These are phyloP conservation scores for Gnatocerus cornutus DNA, from an alignment of 2,888 invertebrate genomes.

Conservation along the genomic window DNA sequence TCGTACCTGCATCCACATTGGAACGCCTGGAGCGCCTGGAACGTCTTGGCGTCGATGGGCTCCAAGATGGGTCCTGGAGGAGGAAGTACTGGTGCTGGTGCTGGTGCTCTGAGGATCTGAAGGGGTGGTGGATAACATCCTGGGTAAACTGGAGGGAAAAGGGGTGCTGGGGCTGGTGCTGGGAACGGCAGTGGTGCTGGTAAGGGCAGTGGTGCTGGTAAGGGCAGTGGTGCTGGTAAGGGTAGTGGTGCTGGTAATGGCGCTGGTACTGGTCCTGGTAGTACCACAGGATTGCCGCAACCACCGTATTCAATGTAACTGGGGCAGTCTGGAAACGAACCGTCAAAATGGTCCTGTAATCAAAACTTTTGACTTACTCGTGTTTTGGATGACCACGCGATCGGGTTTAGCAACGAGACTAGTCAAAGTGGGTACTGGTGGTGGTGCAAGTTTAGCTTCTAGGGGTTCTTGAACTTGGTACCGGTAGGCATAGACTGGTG, in stretches of 20 bases:
- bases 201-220: too few species aligned
- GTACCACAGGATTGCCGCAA: background rate
- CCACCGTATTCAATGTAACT: constrained; percentile 10
- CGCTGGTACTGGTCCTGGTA: too few species aligned
- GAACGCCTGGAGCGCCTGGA: background rate
- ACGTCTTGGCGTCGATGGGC: constrained; percentile 4
- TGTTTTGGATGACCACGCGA: constrained; percentile 60
- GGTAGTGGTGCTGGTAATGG: background rate
- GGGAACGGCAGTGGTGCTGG: constrained; percentile 11
- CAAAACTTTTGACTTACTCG: background rate
- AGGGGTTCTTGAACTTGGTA: constrained; percentile 59
- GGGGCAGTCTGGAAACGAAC: constrained; percentile 25
- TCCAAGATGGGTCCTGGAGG: constrained; percentile 36
- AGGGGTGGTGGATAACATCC: too few species aligned
- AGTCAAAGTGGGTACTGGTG: constrained; percentile 37
- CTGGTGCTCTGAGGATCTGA: too few species aligned
- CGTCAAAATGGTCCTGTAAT: background rate
- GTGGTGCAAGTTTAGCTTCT: constrained; percentile 31
- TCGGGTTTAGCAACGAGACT: constrained; percentile 62
- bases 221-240: too few species aligned
- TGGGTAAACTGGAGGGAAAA: background rate
- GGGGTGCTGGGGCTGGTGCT: background rate
- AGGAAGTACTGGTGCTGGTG: too few species aligned
- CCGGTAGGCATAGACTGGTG: constrained; percentile 29
- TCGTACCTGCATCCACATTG: constrained; percentile 35